These are phyloP conservation scores for Platycheirus albimanus DNA, from an alignment of 2,888 invertebrate species.

Conservation along the genomic window DNA sequence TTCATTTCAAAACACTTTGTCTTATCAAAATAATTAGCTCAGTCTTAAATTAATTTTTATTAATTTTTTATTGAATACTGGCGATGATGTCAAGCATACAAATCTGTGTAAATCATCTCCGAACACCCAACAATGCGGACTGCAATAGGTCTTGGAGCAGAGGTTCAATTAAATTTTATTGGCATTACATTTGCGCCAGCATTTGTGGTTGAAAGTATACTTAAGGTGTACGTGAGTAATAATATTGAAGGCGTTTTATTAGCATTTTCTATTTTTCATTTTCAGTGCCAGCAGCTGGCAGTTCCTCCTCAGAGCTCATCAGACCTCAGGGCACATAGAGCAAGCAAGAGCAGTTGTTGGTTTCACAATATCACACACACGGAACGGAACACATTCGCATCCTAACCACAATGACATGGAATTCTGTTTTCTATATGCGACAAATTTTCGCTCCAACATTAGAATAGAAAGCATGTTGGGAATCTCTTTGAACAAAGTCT, in stretches of 20 bases:
- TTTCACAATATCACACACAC: not conserved
- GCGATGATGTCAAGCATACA: not conserved
- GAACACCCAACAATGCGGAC: no score
- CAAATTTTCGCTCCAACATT: no score
- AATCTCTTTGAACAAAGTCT: slow-evolving; percentile 20
- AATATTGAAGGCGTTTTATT: not conserved
- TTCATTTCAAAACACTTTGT: no score
- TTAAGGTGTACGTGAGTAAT: not conserved
- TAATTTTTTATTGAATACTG: no score
- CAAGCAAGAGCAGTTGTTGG: no score
- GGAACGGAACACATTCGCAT: no score
- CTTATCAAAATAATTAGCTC: no score
- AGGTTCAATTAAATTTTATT: not conserved
- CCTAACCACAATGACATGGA: not conserved
- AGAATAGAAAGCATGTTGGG: slow-evolving; percentile 3
- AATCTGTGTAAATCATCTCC: not conserved
- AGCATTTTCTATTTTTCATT: not conserved
- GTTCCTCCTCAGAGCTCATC: no score
- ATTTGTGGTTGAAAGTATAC: not conserved
- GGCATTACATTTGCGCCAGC: not conserved
- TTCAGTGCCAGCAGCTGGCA: no score
- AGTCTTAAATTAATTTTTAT: no score
- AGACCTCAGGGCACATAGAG: no score
- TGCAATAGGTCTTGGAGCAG: not conserved
- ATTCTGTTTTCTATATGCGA: not conserved